Base-by-base conservation (phyloP, 2,113 vertebrate species). In the Trochalopteron elliotii region DNA sequence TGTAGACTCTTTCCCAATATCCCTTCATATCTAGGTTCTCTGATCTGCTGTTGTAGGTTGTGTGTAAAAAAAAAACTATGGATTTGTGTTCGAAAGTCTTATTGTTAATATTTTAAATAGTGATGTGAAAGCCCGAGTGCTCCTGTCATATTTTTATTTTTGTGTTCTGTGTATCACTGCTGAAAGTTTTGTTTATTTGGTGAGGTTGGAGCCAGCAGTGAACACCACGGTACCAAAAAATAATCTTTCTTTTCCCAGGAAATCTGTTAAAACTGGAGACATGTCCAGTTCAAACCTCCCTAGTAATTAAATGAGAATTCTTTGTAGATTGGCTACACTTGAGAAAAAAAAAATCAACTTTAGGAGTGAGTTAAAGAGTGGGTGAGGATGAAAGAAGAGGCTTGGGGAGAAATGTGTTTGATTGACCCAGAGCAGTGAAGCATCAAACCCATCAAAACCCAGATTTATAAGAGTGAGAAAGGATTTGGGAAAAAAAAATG, bases 11-110 rank as follows among this genome's bases (percentile, higher is more conserved):
- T 86, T 23, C 70, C 92, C 85, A 23, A 5, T 65, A 80, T n/a
- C 63, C 83, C 53, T 75, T 92, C 74, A 31, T n/a, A 27, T 44
- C 14, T 81, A 89, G 68, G 72, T 91, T 97, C 80, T 93, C 87
- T 78, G 90, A 69, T 67, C 70, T 1, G 1, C 79, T 90, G 60
- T 85, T 91, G 81, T 96, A 96, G 94, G 59, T 68, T 27, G 59
- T 89, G 72, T 94, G 63, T 85, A 74, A 83, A 93, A 65, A 86
- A 65, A 86, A 63, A 53, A n/a, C n/a, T 83, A 85, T 2, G 17
- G 47, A 69, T 94, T 97, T 97, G 90, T 96, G 94, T 93, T 96
- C 72, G 91, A 23, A 76, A 94, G 93, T 93, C 76, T 77, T 93
- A 31, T 3, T 5, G 65, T 93, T 96, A 84, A 81, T 78, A 69